phyloP scores from a whole-genome alignment of 2,888 invertebrate genomes.

The Malthinus seriepunctatus region DNA sequence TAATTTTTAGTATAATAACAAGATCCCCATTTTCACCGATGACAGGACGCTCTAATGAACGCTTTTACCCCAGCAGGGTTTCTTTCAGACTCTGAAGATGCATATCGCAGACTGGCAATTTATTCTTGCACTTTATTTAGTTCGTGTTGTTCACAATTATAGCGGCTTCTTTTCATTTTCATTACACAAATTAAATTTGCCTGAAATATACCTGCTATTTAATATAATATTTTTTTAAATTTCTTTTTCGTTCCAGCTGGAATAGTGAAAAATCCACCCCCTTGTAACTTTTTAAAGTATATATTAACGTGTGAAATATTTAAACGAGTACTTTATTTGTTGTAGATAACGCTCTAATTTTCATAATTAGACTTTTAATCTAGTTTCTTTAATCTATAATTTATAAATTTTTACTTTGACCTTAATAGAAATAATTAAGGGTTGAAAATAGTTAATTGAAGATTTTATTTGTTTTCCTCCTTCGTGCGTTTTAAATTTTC shows the following conservation, averaged over 20 bases:
- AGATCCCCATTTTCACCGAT: constrained; percentile 17
- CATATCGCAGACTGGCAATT: constrained; percentile 23
- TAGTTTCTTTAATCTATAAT: not conserved
- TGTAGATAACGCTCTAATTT: not conserved
- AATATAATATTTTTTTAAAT: too few species aligned
- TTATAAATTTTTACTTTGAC: not conserved
- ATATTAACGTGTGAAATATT: too few species aligned
- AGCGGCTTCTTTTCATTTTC: constrained; percentile 19
- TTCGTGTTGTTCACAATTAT: constrained; percentile 23
- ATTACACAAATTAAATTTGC: constrained; percentile 19
- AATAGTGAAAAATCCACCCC: too few species aligned
- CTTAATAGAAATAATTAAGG: not conserved
- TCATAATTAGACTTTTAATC: not conserved
- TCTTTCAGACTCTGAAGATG: constrained; percentile 17
- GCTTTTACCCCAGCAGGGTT: constrained; percentile 24
- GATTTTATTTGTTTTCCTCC: too few species aligned
- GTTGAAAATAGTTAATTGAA: too few species aligned
- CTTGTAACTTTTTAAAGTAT: too few species aligned
- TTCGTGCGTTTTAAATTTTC: too few species aligned
- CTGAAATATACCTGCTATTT: constrained; percentile 10
- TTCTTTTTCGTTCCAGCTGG: too few species aligned
- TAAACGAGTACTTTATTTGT: too few species aligned
- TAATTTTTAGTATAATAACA: constrained; percentile 25
- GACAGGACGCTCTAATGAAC: constrained; percentile 23
- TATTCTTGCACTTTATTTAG: constrained; percentile 26